Evolutionary conservation across 2,888 invertebrate genomes (phyloP), one percentile per base, ranked within the genome.

Genomic region (Noctuana brunneofusca): DNA sequence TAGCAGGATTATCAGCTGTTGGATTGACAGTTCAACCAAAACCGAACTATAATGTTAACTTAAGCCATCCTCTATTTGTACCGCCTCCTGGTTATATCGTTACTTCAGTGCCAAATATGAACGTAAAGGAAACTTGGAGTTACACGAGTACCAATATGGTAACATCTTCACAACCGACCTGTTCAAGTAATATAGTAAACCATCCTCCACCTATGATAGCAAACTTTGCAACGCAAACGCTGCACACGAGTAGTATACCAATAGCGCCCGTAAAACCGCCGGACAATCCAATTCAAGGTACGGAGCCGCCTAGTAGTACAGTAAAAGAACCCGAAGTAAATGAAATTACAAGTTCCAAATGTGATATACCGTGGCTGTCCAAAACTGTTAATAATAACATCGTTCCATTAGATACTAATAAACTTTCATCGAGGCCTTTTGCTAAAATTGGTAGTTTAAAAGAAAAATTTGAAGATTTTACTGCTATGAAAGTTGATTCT

Each of bases 51-150:
- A 86, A 92, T 54, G 87, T 93, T 64, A 93, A 93, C 67, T 86
- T 89, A 38, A 90, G 93, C 68, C 86, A 92, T 72, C 86, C 92
- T 8, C 78, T 92, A 59, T 75, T 92, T 38, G 79, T 92, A 72
- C 91, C 90, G 9, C 92, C 90, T 68, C 85, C 92, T 20, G 92
- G 92, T 56, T 92, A 81, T 72, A 89, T 92, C 65, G 88, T 92
- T 58, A 93, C 92, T 65, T 91, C 93, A 65, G 86, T 93, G 84
- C 92, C 93, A 80, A 92, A 89, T 83, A 84, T 89, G 56, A 89
- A 86, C 66, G 88, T 89, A 30, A 90, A 91, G 66, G 90, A 91
- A 72, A 90, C 91, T 53, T 90, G 89, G 89, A 87, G 89, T 71
- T 85, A 83, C 65, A 76, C 84, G 12, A 81, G 78, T 71, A 84